Percentiles rank a stretch among this genome's conserved stretches.
These are phyloP conservation scores for Thalassaphorura encarpata DNA, from an alignment of 1,140 invertebrate genomes.

Conservation along the genomic window DNA sequence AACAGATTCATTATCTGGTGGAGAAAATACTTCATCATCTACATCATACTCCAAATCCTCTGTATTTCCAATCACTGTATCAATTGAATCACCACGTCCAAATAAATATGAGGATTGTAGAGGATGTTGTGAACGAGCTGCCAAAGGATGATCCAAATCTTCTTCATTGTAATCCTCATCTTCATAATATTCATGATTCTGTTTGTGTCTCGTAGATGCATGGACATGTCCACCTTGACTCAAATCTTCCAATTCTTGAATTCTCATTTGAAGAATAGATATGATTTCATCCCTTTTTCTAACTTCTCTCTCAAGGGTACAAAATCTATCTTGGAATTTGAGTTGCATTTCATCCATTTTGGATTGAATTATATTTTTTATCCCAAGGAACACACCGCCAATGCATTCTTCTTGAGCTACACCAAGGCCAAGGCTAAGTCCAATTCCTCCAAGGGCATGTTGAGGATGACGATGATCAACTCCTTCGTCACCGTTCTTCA, in stretches of 20 bases:
- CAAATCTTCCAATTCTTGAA: constrained; percentile 51
- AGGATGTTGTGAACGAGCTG: not conserved
- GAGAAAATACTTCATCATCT: constrained; percentile 23
- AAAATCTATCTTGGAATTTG: constrained; percentile 50
- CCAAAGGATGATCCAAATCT: constrained; percentile 16
- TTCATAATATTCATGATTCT: too few relatives aligned
- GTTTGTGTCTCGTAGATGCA: too few relatives aligned
- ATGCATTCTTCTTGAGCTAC: constrained; percentile 57
- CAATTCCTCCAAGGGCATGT: constrained; percentile 19
- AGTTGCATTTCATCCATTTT: constrained; percentile 50
- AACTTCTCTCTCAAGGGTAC: constrained; percentile 61
- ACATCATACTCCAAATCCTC: constrained; percentile 24
- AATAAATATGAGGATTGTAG: constrained; percentile 17
- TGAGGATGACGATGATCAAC: constrained; percentile 11
- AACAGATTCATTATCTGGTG: not conserved
- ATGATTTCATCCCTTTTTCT: constrained; percentile 65
- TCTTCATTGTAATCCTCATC: constrained; percentile 35
- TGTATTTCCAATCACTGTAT: constrained; percentile 42
- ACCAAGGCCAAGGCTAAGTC: constrained; percentile 26
- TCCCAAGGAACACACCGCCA: constrained; percentile 58
- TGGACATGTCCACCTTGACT: not conserved
- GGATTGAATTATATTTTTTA: constrained; percentile 62
- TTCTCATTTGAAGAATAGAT: constrained; percentile 56
- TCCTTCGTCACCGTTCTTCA: constrained; percentile 62
- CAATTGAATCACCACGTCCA: constrained; percentile 45